phyloP scores from a whole-genome alignment of 2,797 vertebrate species.

The Antrozous pallidus region DNA sequence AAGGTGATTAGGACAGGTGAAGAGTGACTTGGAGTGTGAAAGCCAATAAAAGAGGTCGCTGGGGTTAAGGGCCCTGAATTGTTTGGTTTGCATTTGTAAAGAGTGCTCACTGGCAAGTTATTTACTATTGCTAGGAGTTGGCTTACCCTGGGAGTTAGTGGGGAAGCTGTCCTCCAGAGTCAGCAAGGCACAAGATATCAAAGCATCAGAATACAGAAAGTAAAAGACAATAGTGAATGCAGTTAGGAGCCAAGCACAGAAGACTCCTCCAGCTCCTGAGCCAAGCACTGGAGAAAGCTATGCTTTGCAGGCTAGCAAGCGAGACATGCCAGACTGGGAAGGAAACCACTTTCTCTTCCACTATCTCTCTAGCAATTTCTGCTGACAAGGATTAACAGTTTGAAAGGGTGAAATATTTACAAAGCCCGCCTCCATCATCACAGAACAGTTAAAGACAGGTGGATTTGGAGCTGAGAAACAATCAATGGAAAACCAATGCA shows the following conservation, averaged over 20 bases:
- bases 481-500: not conserved
- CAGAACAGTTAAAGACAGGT: not conserved
- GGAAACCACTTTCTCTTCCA: not conserved
- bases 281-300: not conserved
- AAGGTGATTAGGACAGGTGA: not conserved
- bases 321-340: not conserved
- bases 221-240: not conserved
- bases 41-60: not conserved
- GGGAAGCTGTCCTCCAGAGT: not conserved
- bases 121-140: not conserved
- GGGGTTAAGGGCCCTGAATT: not conserved
- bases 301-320: not conserved
- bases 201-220: not conserved
- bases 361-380: not conserved
- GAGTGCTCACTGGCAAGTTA: not conserved
- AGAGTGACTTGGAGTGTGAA: not conserved
- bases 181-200: not conserved
- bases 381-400: not conserved
- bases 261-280: not conserved
- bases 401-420: not conserved
- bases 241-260: not conserved
- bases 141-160: not conserved
- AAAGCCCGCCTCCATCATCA: not conserved
- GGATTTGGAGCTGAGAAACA: not conserved
- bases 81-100: not conserved